Percentiles rank a stretch among this genome's conserved stretches.
Conservation (phyloP, 2,888 invertebrate genomes). For the Scaptodrosophila latifasciaeformis region DNA sequence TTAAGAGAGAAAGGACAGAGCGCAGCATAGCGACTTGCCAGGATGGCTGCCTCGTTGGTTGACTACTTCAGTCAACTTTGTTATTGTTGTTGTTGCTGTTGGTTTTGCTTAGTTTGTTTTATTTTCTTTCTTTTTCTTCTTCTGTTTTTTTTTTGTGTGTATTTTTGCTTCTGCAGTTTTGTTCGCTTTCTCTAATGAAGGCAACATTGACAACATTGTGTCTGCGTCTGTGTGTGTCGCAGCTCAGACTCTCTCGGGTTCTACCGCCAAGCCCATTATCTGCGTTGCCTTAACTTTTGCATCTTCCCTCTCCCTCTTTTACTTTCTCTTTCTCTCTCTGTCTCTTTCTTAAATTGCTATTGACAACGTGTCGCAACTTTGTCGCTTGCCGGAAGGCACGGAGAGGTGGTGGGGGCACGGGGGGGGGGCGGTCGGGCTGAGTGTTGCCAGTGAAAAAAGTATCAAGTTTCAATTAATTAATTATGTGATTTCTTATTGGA, state of each 20-base stretch:
- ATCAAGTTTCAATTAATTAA: conserved; percentile 46
- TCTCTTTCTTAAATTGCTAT: too few species aligned
- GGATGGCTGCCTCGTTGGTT: conserved; percentile 10
- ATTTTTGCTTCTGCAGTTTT: not conserved
- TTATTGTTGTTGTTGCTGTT: not conserved
- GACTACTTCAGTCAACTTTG: conserved; percentile 33
- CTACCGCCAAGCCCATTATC: not conserved
- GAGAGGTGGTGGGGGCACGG: not conserved
- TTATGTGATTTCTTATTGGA: conserved; percentile 34
- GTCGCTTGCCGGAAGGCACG: conserved; percentile 6
- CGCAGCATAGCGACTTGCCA: too few species aligned
- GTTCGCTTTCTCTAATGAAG: conserved; percentile 26
- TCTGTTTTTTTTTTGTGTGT: not conserved
- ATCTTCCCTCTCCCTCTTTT: too few species aligned
- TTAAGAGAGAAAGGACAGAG: too few species aligned
- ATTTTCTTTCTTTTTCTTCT: too few species aligned
- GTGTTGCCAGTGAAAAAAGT: conserved; percentile 11
- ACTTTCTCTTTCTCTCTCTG: too few species aligned
- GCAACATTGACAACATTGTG: too few species aligned
- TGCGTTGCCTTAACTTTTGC: too few species aligned
- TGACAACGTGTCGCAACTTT: conserved; percentile 20
- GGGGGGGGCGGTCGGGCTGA: not conserved
- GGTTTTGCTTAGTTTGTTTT: not conserved
- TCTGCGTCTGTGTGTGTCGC: too few species aligned
- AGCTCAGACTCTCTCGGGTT: not conserved